Percentiles rank a stretch among this genome's conserved stretches.
Conservation (phyloP, 2,797 vertebrate species). For the Alauda arvensis region DNA sequence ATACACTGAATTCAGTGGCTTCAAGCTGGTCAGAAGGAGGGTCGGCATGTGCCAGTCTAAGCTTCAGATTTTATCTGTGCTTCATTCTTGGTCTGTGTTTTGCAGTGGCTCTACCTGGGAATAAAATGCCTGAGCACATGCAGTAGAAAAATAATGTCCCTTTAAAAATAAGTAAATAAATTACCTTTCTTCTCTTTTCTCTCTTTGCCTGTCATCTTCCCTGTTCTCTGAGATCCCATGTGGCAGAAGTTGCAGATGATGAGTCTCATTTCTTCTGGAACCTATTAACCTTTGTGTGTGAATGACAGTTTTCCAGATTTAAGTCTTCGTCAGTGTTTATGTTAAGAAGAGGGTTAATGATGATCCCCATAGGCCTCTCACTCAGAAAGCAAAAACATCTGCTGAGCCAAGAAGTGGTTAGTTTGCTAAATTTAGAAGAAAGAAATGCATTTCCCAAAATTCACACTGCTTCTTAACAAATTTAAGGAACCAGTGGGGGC, state of each 20-base stretch:
- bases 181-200: not conserved
- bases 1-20: not conserved
- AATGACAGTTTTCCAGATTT: constrained; percentile 39
- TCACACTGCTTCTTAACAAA: constrained; percentile 11
- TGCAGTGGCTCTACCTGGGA: not conserved
- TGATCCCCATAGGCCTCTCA: constrained; percentile 33
- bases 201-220: not conserved
- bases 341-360: constrained; percentile 57
- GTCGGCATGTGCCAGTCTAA: not conserved
- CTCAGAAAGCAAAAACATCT: constrained; percentile 56
- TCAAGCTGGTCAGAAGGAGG: not conserved
- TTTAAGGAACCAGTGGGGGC: not conserved
- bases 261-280: constrained; percentile 18
- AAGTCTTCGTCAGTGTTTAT: constrained; percentile 47
- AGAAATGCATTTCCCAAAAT: constrained; percentile 54
- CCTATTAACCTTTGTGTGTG: constrained; percentile 40
- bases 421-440: constrained; percentile 57
- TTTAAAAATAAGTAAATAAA: not conserved
- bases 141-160: not conserved
- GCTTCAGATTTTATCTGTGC: not conserved
- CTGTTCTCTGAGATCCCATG: not conserved
- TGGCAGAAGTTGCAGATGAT: not conserved
- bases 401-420: constrained; percentile 56
- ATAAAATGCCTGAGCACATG: not conserved
- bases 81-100: not conserved